These are phyloP conservation scores for Mionectes macconnelli DNA, from an alignment of 2,113 vertebrate genomes.

Conservation along the genomic window DNA sequence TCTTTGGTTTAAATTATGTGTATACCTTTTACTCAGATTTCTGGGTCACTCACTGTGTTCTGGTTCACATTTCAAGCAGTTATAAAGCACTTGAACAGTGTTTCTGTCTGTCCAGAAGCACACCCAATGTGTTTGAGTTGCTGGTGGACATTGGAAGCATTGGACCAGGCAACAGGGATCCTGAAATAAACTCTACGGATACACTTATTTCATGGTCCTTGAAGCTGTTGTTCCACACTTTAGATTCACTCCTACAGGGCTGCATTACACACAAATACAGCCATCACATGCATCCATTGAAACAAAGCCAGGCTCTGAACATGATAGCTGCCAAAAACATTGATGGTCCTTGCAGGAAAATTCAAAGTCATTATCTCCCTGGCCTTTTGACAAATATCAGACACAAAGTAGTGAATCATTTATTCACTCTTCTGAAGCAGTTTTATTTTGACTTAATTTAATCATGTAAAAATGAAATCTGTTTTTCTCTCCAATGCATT, in stretches of 20 bases:
- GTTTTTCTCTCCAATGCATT: neutral
- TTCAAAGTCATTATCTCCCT: neutral
- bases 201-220: neutral
- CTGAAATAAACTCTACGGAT: neutral
- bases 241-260: neutral
- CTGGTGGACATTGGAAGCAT: neutral
- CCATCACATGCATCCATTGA: neutral
- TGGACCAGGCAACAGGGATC: neutral
- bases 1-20: neutral
- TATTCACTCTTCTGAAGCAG: slow-evolving; percentile 7
- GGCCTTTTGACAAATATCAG: slow-evolving; percentile 2
- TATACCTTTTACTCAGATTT: neutral
- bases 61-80: neutral
- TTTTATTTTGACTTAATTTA: slow-evolving; percentile 26
- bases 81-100: neutral
- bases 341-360: neutral
- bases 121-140: neutral
- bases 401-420: neutral
- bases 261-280: neutral
- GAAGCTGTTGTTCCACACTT: neutral
- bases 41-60: neutral
- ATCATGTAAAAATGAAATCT: neutral
- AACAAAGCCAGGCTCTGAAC: neutral
- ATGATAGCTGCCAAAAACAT: neutral
- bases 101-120: neutral